Percentiles rank a stretch among this genome's conserved stretches.
These are phyloP conservation scores for Dicroscelio sp. DNA, from an alignment of 2,888 invertebrate genomes.

Conservation along the genomic window DNA sequence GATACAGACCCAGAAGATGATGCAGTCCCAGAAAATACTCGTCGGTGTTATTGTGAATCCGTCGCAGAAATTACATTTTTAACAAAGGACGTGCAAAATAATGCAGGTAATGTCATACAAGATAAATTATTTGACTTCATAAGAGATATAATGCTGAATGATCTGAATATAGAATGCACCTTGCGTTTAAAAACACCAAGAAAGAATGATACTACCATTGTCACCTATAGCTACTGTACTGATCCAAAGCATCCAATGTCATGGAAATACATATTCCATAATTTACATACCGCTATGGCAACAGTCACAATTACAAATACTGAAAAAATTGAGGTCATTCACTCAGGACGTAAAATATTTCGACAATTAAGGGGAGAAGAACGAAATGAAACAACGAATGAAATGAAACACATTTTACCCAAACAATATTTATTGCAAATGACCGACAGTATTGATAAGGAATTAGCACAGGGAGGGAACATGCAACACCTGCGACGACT, in stretches of 20 bases:
- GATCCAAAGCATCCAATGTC: neutral
- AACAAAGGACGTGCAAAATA: too few relatives aligned
- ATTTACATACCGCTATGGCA: neutral
- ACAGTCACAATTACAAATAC: neutral
- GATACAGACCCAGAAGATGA: too few relatives aligned
- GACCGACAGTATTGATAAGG: neutral
- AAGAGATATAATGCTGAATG: too few relatives aligned
- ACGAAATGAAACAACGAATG: neutral
- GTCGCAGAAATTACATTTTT: too few relatives aligned
- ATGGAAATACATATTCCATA: neutral
- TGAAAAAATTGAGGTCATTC: neutral
- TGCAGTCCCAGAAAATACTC: too few relatives aligned
- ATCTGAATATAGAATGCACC: too few relatives aligned
- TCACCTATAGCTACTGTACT: neutral
- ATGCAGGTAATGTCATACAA: too few relatives aligned
- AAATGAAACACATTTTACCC: neutral
- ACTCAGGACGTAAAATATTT: neutral
- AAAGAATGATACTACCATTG: neutral
- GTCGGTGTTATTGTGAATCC: too few relatives aligned
- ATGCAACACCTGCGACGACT: too few relatives aligned
- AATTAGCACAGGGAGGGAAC: neutral
- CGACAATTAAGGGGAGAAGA: neutral
- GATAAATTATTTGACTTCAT: too few relatives aligned
- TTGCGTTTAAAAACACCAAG: neutral
- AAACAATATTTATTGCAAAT: neutral